Conservation (phyloP, 92 coral and sea anemone genomes). For the Siderastrea radians region DNA sequence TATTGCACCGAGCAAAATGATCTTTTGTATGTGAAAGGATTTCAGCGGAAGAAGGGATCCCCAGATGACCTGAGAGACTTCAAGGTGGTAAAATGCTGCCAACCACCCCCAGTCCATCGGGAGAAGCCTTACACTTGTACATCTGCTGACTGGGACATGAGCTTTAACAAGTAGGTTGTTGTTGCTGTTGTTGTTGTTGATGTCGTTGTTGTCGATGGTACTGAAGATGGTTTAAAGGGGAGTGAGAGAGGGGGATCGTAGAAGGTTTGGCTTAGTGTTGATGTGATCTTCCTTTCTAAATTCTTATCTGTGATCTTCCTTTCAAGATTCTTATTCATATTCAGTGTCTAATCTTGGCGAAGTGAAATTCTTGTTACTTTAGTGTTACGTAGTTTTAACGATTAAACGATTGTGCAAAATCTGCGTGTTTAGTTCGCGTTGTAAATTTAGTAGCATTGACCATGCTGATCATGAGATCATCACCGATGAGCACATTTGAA, state of each 20-base stretch:
- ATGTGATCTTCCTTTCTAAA: too few relatives aligned
- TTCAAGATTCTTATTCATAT: too few relatives aligned
- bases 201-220: neutral
- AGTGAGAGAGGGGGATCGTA: neutral
- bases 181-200: neutral
- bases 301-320: too few relatives aligned
- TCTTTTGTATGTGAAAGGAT: neutral
- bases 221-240: neutral
- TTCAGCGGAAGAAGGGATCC: neutral
- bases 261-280: too few relatives aligned
- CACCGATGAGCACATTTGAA: too few relatives aligned
- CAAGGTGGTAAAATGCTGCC: slow-evolving; percentile 10
- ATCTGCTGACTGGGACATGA: slow-evolving; percentile 44
- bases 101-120: neutral
- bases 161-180: slow-evolving; percentile 14
- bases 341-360: too few relatives aligned
- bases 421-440: too few relatives aligned
- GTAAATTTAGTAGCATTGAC: too few relatives aligned
- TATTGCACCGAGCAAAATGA: neutral
- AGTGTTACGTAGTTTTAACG: too few relatives aligned
- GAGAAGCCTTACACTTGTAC: slow-evolving; percentile 15
- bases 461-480: too few relatives aligned
- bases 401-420: too few relatives aligned
- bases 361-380: too few relatives aligned
- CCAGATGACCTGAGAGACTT: slow-evolving; percentile 32